A percentile compares a stretch with the other conserved stretches of the same genome.
phyloP scores from a whole-genome alignment of 2,797 vertebrate genomes.

The Limosa lapponica region DNA sequence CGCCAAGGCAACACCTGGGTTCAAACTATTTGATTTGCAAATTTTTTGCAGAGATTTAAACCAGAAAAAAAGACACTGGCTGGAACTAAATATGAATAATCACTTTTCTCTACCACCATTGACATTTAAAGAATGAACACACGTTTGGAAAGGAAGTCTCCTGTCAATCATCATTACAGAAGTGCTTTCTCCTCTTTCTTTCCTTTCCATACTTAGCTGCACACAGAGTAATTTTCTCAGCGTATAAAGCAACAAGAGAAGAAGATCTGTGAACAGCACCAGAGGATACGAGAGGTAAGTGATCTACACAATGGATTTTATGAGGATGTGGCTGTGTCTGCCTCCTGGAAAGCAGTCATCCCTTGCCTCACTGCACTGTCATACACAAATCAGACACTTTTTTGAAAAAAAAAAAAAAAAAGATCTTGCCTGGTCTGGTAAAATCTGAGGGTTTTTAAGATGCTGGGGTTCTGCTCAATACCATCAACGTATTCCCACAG shows the following conservation, averaged over 20 bases:
- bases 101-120: neutral
- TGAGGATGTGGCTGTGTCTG: neutral
- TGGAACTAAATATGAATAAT: conserved; percentile 6
- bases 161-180: conserved; percentile 36
- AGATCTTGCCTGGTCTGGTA: neutral
- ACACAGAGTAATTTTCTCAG: neutral
- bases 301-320: conserved; percentile 16
- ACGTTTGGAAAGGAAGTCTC: neutral
- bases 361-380: neutral
- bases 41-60: neutral
- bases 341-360: conserved; percentile 1
- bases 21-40: neutral
- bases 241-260: neutral
- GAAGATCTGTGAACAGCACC: neutral
- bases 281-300: neutral
- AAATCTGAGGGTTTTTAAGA: neutral
- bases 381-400: neutral
- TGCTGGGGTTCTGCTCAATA: neutral
- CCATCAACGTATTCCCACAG: neutral
- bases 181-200: neutral
- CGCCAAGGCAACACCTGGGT: neutral
- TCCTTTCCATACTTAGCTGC: conserved; percentile 3
- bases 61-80: neutral
- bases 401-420: neutral
- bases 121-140: neutral